These are phyloP conservation scores for Pemphigus obesinymphae DNA, from an alignment of 1,140 invertebrate species.

Conservation along the genomic window DNA sequence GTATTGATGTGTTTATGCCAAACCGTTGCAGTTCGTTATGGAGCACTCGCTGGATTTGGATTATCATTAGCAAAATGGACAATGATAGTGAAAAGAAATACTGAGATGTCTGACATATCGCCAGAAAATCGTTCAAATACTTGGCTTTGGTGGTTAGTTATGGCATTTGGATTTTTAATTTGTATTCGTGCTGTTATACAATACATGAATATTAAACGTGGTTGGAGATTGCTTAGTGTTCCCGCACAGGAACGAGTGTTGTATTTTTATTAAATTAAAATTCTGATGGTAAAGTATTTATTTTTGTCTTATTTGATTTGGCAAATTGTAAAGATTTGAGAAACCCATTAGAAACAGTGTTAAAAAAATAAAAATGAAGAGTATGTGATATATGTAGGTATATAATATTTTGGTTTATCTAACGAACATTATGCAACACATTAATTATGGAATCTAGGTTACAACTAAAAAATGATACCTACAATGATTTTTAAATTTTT, in stretches of 20 bases:
- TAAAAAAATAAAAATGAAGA: no score
- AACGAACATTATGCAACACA: no score
- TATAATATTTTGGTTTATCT: no score
- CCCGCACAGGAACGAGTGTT: conserved; percentile 78
- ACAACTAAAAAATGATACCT: no score
- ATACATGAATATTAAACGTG: conserved; percentile 83
- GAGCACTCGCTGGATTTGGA: conserved; percentile 86
- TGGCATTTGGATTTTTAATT: conserved; percentile 80
- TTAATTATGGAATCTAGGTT: no score
- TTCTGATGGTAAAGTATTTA: not conserved
- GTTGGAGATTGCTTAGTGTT: conserved; percentile 78
- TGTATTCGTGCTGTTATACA: conserved; percentile 81
- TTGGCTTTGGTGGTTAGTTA: conserved; percentile 86
- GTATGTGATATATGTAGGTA: no score
- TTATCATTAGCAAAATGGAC: conserved; percentile 91
- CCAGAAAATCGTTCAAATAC: conserved; percentile 64
- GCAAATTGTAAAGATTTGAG: not conserved
- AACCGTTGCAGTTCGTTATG: conserved; percentile 86
- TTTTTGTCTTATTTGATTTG: not conserved
- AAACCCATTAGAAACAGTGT: not conserved
- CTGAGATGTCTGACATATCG: conserved; percentile 64
- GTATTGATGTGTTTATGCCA: conserved; percentile 88
- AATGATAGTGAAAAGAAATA: conserved; percentile 84
- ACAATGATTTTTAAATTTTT: no score
- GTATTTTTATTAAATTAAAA: conserved; percentile 72